Conservation (phyloP, 2,888 invertebrate species). For the Timema cristinae region DNA sequence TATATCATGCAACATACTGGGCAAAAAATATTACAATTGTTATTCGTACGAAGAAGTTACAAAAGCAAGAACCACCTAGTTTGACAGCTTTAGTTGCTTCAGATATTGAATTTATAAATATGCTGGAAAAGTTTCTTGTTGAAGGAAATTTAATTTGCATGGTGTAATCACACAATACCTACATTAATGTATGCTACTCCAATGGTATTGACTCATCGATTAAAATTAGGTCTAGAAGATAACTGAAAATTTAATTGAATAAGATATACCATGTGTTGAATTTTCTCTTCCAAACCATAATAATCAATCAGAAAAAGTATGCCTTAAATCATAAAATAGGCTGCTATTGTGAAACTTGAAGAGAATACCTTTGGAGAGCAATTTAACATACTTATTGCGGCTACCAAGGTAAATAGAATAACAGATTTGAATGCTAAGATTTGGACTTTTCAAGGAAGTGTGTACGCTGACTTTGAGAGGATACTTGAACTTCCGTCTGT, state of each 20-base stretch:
- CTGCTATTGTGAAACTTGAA: background rate
- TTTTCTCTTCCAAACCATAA: background rate
- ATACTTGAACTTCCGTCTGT: background rate
- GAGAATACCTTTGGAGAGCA: background rate
- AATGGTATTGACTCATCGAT: background rate
- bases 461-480: background rate
- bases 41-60: background rate
- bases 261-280: slow-evolving; percentile 1
- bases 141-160: background rate
- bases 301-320: background rate
- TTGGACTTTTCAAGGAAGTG: background rate
- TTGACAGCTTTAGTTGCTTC: background rate
- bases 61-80: background rate
- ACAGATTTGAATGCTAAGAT: background rate
- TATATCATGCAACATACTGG: background rate
- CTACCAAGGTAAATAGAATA: background rate
- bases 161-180: background rate
- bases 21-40: background rate
- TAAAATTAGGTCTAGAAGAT: background rate
- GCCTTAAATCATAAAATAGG: background rate
- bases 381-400: background rate
- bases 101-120: background rate
- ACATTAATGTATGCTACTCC: slow-evolving; percentile 2
- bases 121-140: background rate
- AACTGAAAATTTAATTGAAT: background rate